Base-by-base conservation (phyloP, 2,797 vertebrate species). In the Rallus crepitans region DNA sequence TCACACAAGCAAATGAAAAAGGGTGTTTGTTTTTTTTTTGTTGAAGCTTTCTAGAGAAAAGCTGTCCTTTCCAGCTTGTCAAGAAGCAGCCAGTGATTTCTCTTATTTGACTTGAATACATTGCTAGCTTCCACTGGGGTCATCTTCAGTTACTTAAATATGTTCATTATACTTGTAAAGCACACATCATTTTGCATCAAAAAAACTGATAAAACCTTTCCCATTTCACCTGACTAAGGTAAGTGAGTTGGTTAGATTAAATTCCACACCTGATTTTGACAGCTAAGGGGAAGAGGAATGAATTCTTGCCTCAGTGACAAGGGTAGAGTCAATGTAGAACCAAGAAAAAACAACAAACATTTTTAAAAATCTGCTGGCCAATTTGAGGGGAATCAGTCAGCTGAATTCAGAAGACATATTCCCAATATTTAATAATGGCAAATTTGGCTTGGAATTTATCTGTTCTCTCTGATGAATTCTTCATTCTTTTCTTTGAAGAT, bases 381-480 rank as follows among this genome's bases (percentile, higher is more conserved):
- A 6, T 83, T 85, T 93, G 53, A 80, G 9, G 18, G 15, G 27
- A 86, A 68, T 68, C 21, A 56, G 21, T 72, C 33, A 48, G 14
- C 13, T 86, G 57, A 82, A 76, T 73, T 81, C 47, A 56, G 56
- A 71, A 89, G 75, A 63, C 37, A 75, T 37, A 56, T 37, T 21
- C 12, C 11, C 40, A 39, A 39, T 33, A 45, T 75, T 85, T 60
- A 89, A 65, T 31, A 88, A 56, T 11, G 4, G 25, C 70, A 25
- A 93, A 69, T 91, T 91, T 87, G 63, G 24, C 13, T 33, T 80
- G 39, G 15, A 82, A 82, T 89, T 70, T 47, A 81, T 23, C 17
- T 90, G 11, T 35, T 95, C 5, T 69, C 25, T 23, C 6, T 65
- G 23, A 25, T 47, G 76, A 77, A 48, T 48, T 56, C 48, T 64